phyloP scores from a whole-genome alignment of 2,797 vertebrate genomes.

The Halcyon leucocephala region DNA sequence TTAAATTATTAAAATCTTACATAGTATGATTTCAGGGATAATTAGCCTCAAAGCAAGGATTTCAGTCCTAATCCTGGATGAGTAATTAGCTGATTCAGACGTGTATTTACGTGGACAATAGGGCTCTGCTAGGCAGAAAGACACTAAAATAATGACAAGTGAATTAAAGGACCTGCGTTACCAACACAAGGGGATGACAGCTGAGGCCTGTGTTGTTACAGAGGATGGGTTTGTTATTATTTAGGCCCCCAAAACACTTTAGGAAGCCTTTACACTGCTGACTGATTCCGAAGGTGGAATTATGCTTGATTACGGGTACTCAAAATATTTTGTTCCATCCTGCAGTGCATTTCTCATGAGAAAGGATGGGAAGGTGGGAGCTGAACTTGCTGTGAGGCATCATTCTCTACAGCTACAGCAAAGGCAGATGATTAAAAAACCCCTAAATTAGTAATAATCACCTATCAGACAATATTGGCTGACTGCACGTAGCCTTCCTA shows the following conservation, averaged over 20 bases:
- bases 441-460: constrained; percentile 24
- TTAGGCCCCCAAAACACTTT: constrained; percentile 40
- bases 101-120: constrained; percentile 77
- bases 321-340: constrained; percentile 65
- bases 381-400: neutral
- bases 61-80: constrained; percentile 54
- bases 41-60: constrained; percentile 46
- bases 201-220: constrained; percentile 58
- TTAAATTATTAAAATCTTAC: constrained; percentile 45
- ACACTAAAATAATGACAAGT: constrained; percentile 79
- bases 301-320: constrained; percentile 31
- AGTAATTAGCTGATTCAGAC: constrained; percentile 75
- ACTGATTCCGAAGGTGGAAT: constrained; percentile 1
- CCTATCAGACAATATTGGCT: neutral
- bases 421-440: constrained; percentile 49
- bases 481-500: neutral
- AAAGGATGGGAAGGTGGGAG: constrained; percentile 2
- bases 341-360: neutral
- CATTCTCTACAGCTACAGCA: constrained; percentile 17
- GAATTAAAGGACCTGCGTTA: constrained; percentile 73
- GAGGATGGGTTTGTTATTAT: constrained; percentile 59
- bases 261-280: constrained; percentile 14
- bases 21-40: constrained; percentile 4
- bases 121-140: constrained; percentile 70
- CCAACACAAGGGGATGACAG: constrained; percentile 27